Evolutionary conservation across 1,140 invertebrate genomes (phyloP), one percentile per base, ranked within the genome.

Genomic region (Latrodectus geometricus): DNA sequence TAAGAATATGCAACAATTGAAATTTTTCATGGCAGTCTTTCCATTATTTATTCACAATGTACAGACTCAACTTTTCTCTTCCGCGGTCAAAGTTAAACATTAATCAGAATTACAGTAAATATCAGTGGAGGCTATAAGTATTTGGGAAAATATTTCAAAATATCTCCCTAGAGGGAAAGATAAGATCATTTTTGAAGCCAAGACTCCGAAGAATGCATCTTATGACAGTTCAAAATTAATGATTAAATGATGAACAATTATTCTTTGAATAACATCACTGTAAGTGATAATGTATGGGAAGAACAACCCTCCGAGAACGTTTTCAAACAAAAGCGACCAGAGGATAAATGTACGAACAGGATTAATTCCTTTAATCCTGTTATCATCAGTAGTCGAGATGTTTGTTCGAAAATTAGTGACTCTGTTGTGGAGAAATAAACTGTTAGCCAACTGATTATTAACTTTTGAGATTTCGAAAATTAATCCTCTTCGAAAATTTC

Each of bases 321-420:
- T 81, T 81, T 81, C 69, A 83, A 73, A 72, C 70, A 83, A 83
- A 83, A 52, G 80, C 80, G 69, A 50, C 50, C 54, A 11, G 70
- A 68, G 80, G 80, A 74, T 83, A 72, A 83, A 74, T 74, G 70
- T 74, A 65, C 69, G 50, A 23, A 21, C 11, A 52, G 70, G 80
- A 83, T 83, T 83, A 83, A 83, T 83, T 74, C 65, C 80, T 56
- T n/a, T 83, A 83, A 83, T 83, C 80, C 80, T 83, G 80, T 83
- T 83, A 83, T 83, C 80, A 54, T 20, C 80, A 35, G 50, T 21
- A 83, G 72, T 74, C 80, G 72, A 83, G 21, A 65, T 83, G 80
- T 83, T 83, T 83, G 80, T 66, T 74, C 70, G 48, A 35, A 83
- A 83, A 83, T 83, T 83, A 74, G 70, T 70, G 35, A 49, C 69